phyloP scores from a whole-genome alignment of 2,797 vertebrate species.

The Sitta carolinensis region DNA sequence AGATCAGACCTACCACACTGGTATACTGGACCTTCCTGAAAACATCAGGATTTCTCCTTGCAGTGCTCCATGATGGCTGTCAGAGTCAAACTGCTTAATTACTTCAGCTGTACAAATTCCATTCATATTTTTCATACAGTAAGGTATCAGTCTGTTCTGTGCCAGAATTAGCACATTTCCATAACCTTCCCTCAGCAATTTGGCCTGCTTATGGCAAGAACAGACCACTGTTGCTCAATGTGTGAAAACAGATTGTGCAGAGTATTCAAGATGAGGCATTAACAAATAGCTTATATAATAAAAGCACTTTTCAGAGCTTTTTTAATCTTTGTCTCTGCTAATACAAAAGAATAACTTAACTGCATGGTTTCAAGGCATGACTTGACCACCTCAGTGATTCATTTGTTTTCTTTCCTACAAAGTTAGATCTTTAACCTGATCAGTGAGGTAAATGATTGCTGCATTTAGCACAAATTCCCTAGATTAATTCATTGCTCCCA shows the following conservation, averaged over 20 bases:
- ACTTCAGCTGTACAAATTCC: background rate
- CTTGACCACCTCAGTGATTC: conserved; percentile 2
- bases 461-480: conserved; percentile 36
- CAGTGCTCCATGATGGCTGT: background rate
- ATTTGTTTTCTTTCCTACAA: conserved; percentile 1
- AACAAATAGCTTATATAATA: background rate
- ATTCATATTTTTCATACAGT: background rate
- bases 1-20: background rate
- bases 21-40: background rate
- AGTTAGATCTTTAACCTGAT: conserved; percentile 45
- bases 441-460: conserved; percentile 30
- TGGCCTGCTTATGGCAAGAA: background rate
- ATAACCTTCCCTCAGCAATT: background rate
- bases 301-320: background rate
- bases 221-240: background rate
- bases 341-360: background rate
- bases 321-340: background rate
- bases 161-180: background rate
- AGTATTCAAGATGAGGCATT: background rate
- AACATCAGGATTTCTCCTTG: background rate
- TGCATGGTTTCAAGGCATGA: background rate
- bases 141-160: background rate
- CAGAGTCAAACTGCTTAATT: background rate
- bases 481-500: conserved; percentile 33
- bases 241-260: background rate